A percentile compares a stretch with the other conserved stretches of the same genome.
Evolutionary conservation across 35 echinoderm and acorn worm genomes (phyloP).

Genomic region (Apostichopus californicus): DNA sequence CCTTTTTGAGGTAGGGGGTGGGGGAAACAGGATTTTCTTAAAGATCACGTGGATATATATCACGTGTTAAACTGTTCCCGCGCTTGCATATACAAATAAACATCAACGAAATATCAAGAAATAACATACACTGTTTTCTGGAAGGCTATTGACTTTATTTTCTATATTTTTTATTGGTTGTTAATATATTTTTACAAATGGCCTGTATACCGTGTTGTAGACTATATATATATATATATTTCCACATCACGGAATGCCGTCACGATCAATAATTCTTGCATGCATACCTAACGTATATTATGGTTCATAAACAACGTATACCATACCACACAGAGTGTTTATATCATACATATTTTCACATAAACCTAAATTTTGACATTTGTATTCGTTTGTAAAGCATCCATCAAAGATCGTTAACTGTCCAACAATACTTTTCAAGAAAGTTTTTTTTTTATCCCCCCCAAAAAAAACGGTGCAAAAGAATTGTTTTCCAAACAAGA

Average conservation of each 20-base stretch:
- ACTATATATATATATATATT: neutral
- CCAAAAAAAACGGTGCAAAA: neutral
- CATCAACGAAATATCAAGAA: no score
- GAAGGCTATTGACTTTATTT: no score
- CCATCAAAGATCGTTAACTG: neutral
- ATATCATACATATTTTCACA: neutral
- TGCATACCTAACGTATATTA: neutral
- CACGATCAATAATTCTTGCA: neutral
- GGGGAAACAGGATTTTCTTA: no score
- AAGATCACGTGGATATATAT: no score
- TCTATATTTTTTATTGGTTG: no score
- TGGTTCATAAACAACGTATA: neutral
- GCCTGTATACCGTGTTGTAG: neutral
- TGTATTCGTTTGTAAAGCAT: neutral
- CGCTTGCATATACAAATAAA: no score
- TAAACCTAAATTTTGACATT: slow-evolving; percentile 3
- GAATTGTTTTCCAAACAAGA: neutral
- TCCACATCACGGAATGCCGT: neutral
- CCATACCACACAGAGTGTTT: neutral
- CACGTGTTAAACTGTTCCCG: no score
- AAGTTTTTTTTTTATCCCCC: neutral
- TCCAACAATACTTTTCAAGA: neutral
- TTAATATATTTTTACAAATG: neutral
- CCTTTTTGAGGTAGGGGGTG: no score
- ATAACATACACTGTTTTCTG: no score